Percentiles rank a stretch among this genome's conserved stretches.
Conservation (phyloP, 1,140 invertebrate genomes). For the Drepana arcuata region DNA sequence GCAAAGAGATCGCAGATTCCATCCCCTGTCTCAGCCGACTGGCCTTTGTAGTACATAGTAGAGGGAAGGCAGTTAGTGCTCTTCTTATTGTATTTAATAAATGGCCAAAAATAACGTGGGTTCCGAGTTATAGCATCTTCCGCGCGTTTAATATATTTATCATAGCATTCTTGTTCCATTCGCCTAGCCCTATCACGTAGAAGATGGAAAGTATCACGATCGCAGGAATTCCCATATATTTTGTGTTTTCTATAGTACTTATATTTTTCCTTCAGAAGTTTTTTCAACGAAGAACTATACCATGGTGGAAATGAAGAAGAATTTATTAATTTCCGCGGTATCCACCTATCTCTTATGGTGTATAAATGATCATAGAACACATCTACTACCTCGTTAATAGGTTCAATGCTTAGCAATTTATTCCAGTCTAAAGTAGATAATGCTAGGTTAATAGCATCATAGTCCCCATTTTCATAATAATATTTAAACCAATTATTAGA, state of each 20-base stretch:
- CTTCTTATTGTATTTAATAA: constrained; percentile 9
- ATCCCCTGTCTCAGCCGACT: constrained; percentile 8
- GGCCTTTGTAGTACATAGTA: constrained; percentile 3
- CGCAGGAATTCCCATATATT: constrained; percentile 7
- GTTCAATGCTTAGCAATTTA: background rate
- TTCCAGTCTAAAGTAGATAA: constrained; percentile 6
- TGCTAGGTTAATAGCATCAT: background rate
- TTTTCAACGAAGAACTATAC: constrained; percentile 10
- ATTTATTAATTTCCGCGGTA: constrained; percentile 1
- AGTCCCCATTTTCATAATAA: constrained; percentile 5
- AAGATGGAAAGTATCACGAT: constrained; percentile 7
- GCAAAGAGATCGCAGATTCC: constrained; percentile 6
- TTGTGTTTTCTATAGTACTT: constrained; percentile 12
- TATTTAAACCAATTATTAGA: constrained; percentile 1
- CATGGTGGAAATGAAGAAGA: constrained; percentile 9
- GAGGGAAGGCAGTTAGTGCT: constrained; percentile 4
- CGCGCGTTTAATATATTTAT: constrained; percentile 7
- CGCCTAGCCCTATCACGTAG: constrained; percentile 7
- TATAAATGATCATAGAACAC: constrained; percentile 7
- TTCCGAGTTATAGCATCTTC: constrained; percentile 8
- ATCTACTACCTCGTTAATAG: constrained; percentile 4
- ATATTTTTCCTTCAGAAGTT: constrained; percentile 15
- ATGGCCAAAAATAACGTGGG: constrained; percentile 18
- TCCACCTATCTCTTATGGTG: constrained; percentile 1
- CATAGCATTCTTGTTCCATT: constrained; percentile 7